Conservation (phyloP, 2,113 vertebrate species). For the Otocyon megalotis region DNA sequence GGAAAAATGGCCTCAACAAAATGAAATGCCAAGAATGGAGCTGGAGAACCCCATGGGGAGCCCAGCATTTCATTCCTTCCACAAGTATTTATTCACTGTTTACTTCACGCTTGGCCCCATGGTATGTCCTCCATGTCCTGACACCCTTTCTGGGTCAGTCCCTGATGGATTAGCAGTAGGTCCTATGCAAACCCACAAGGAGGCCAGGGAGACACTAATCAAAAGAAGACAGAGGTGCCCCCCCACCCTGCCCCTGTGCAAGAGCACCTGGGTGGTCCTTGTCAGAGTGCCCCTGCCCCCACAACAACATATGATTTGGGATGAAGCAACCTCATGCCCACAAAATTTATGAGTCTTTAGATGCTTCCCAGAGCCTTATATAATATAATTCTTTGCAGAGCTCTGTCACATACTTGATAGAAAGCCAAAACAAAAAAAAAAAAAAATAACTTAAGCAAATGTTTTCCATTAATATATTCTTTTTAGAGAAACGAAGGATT, state of each 20-base stretch:
- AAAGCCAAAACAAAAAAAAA: slow-evolving; percentile 61
- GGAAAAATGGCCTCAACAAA: background rate
- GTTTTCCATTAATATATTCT: slow-evolving; percentile 54
- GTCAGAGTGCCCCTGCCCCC: background rate
- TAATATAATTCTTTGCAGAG: slow-evolving; percentile 30
- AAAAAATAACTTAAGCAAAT: slow-evolving; percentile 43
- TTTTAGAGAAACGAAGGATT: background rate
- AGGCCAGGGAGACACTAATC: background rate
- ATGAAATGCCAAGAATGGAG: background rate
- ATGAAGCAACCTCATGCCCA: background rate
- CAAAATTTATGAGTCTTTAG: background rate
- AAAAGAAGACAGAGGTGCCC: background rate
- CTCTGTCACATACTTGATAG: slow-evolving; percentile 61
- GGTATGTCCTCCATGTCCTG: background rate
- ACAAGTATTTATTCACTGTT: background rate
- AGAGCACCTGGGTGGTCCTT: background rate
- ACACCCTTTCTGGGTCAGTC: background rate
- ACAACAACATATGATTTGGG: background rate
- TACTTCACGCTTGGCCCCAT: background rate
- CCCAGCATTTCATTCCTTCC: background rate
- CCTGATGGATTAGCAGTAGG: background rate
- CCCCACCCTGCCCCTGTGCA: background rate
- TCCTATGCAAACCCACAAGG: background rate
- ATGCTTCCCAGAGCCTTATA: slow-evolving; percentile 34
- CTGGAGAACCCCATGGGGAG: background rate